A percentile compares a stretch with the other conserved stretches of the same genome.
Conservation (phyloP, 2,113 vertebrate species). For the Sciurus niger region DNA sequence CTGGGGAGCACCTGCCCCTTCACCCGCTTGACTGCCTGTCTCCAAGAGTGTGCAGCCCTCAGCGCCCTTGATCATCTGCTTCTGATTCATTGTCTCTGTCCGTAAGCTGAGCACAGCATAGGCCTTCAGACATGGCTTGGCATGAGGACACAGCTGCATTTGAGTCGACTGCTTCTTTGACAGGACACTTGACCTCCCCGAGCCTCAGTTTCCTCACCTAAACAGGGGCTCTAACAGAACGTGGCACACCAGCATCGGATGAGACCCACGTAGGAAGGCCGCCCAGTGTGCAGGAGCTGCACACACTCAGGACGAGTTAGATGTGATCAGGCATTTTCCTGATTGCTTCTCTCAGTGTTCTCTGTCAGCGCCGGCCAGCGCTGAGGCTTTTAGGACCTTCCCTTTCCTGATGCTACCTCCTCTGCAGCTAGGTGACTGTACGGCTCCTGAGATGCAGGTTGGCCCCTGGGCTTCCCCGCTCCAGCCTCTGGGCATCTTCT, state of each 20-base stretch:
- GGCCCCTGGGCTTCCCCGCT: not conserved
- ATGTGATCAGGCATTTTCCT: rapidly evolving
- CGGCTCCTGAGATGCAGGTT: not conserved
- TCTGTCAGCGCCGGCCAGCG: not conserved
- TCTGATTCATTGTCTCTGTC: not conserved
- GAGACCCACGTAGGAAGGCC: not conserved
- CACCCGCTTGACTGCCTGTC: not conserved
- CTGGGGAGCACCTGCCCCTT: not conserved
- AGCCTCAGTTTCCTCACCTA: not conserved
- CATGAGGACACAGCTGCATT: not conserved
- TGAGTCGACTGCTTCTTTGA: not conserved
- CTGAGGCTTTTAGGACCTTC: not conserved
- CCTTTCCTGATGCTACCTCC: not conserved
- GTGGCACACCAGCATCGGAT: not conserved
- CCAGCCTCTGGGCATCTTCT: not conserved
- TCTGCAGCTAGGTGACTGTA: not conserved
- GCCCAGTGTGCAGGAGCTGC: not conserved
- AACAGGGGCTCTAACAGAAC: not conserved
- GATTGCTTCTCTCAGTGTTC: not conserved
- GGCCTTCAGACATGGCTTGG: not conserved
- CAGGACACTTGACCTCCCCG: not conserved
- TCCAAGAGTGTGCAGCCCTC: not conserved
- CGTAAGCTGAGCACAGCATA: not conserved
- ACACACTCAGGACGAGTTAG: rapidly evolving
- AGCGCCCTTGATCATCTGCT: not conserved